phyloP scores from a whole-genome alignment of 2,113 vertebrate species.

The Smithornis capensis region DNA sequence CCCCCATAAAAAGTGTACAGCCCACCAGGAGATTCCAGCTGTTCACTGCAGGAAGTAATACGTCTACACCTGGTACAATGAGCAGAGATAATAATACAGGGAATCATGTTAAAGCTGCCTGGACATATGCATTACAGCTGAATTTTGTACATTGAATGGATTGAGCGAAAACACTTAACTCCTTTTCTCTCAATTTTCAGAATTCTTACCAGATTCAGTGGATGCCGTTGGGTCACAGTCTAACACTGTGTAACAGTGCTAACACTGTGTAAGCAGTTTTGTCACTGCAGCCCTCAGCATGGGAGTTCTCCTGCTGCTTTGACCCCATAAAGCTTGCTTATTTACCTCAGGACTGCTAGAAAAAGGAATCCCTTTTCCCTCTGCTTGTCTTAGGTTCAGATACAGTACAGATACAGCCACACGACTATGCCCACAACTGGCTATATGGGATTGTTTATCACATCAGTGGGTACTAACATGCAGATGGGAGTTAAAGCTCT shows the following conservation, averaged over 20 bases:
- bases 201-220: background rate
- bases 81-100: background rate
- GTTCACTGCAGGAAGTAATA: accelerated
- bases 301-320: background rate
- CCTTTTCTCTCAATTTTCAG: background rate
- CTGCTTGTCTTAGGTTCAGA: background rate
- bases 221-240: background rate
- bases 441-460: background rate
- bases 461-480: background rate
- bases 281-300: background rate
- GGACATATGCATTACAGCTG: background rate
- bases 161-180: background rate
- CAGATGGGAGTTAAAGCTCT: background rate
- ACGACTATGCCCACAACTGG: background rate
- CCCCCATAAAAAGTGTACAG: background rate
- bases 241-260: too few species aligned
- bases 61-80: background rate
- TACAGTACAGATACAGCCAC: background rate
- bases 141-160: background rate
- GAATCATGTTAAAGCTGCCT: background rate
- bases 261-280: background rate
- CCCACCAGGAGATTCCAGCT: background rate
- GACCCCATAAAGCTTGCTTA: background rate
- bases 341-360: background rate
- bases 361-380: background rate